Evolutionary conservation across 37 sponge, comb jelly and placozoan species (phyloP).

Genomic region (Hormiphora californensis): DNA sequence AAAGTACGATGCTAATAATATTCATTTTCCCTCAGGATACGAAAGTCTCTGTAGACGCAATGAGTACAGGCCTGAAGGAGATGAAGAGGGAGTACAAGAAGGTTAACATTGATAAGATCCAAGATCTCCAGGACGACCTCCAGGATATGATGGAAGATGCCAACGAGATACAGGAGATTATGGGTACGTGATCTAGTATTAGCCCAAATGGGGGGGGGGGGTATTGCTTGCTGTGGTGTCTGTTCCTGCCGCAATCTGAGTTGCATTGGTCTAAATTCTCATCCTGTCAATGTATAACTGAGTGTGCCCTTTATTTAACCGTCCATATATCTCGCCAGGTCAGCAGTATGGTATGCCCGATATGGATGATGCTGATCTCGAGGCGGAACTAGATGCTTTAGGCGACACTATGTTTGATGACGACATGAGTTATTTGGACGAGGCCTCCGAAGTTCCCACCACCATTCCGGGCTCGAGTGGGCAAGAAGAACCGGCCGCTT

Average conservation of each 20-base stretch:
- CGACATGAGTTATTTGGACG: conserved; percentile 80
- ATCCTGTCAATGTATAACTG: too few relatives aligned
- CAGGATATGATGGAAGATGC: conserved; percentile 97
- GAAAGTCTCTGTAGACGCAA: conserved; percentile 75
- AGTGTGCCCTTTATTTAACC: too few relatives aligned
- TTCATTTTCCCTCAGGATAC: conserved; percentile 9
- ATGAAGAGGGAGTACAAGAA: conserved; percentile 99
- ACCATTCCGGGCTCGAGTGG: conserved; percentile 60
- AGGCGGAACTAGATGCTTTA: conserved; percentile 95
- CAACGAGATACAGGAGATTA: conserved; percentile 84
- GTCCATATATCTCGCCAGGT: conserved; percentile 70
- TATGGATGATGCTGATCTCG: conserved; percentile 95
- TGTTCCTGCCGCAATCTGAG: too few relatives aligned
- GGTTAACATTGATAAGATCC: conserved; percentile 91
- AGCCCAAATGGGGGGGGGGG: too few relatives aligned
- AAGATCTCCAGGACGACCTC: conserved; percentile 96
- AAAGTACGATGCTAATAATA: too few relatives aligned
- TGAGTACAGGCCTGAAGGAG: conserved; percentile 94
- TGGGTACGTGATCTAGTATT: too few relatives aligned
- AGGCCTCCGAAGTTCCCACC: conserved; percentile 85
- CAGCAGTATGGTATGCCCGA: conserved; percentile 94
- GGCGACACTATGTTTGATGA: conserved; percentile 95
- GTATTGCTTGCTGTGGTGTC: too few relatives aligned
- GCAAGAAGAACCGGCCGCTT: conserved; percentile 3
- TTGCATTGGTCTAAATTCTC: too few relatives aligned